Conservation (phyloP, 2,888 invertebrate species). For the Dryadula phaetusa region DNA sequence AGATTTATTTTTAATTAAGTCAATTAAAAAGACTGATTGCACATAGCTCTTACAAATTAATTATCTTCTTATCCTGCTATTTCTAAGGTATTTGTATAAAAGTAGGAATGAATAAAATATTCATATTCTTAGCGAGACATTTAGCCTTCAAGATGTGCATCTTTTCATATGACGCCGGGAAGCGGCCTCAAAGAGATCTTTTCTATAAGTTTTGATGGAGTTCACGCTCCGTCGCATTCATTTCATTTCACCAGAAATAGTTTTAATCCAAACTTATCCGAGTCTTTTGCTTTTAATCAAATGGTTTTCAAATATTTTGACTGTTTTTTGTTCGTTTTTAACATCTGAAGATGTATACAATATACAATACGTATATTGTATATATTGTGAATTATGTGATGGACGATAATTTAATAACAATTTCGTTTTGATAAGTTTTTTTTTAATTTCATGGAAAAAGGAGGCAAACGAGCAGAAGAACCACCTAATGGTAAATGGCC, state of each 20-base stretch:
- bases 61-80: not conserved
- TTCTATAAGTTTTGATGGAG: conserved; percentile 46
- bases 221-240: conserved; percentile 43
- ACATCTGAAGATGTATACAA: not conserved
- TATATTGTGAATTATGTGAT: not conserved
- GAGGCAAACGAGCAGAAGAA: too few species aligned
- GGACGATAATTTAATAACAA: too few species aligned
- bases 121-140: conserved; percentile 14
- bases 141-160: conserved; percentile 12
- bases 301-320: conserved; percentile 30
- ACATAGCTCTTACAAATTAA: not conserved
- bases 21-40: too few species aligned
- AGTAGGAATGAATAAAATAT: conserved; percentile 9
- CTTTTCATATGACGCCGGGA: conserved; percentile 31
- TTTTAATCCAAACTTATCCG: conserved; percentile 41
- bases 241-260: conserved; percentile 41
- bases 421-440: too few species aligned
- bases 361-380: too few species aligned
- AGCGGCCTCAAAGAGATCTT: conserved; percentile 41
- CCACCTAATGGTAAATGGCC: too few species aligned
- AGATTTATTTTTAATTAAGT: too few species aligned
- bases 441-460: too few species aligned
- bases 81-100: not conserved
- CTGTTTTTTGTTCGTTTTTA: conserved; percentile 1
- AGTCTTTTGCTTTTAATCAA: conserved; percentile 36